Evolutionary conservation across 2,888 invertebrate species (phyloP), one percentile per base, ranked within the genome.

Genomic region (Diadegma fenestrale): DNA sequence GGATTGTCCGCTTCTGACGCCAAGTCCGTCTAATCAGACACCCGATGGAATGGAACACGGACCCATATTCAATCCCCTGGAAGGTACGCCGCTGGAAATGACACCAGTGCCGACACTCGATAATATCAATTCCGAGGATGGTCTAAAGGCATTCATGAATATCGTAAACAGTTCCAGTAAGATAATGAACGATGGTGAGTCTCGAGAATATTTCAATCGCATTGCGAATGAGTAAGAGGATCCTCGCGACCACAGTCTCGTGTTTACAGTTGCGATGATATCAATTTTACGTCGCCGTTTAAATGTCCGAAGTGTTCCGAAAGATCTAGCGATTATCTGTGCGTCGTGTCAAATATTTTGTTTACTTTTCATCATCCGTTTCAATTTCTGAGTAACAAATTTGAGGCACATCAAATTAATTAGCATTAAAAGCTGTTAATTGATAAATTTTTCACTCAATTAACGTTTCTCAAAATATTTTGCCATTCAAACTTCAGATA

Each of bases 1-100:
- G 72, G 96, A 96, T 88, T 96, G 96, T 91, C 95, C 96, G 63
- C 94, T 96, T 58, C 92, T 97, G 66, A 96, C 96, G 41, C 96
- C 96, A 7, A 95, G 95, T 71, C 96, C 95, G 0, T 95, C 96
- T n/a, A 92, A 95, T 69, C 95, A 95, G 68, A 84, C 84, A 45
- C 85, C 87, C 72, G 88, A 90, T 80, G 87, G 89, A n/a, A 81
- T 90, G 84, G 90, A 91, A 64, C 87, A 89, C n/a, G 84, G 87
- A 33, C 82, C 90, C 41, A 89, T 90, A 72, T 93, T 92, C 79
- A 90, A 90, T 68, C 90, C 89, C 69, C 86, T 91, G 82, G 93
- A 92, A 83, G 91, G 87, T 48, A 89, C 88, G 76, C 90, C 90
- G 26, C 86, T 91, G 43, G 92, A 92, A 82, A 88, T 90, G 84